These are phyloP conservation scores for Myotis davidii DNA, from an alignment of 2,113 vertebrate species.

Conservation along the genomic window DNA sequence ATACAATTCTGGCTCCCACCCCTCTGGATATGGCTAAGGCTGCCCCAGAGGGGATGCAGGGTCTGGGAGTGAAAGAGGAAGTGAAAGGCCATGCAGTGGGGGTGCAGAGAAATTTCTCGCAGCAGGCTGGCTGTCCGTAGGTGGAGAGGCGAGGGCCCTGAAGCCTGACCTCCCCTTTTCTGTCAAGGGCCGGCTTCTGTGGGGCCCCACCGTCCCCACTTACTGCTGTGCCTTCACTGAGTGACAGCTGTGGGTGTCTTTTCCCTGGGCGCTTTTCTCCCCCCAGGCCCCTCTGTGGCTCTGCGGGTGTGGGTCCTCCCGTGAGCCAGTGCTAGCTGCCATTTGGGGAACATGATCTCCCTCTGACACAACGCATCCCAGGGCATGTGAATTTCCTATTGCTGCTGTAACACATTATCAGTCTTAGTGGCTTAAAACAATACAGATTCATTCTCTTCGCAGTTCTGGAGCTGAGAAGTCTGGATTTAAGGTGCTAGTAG, in stretches of 20 bases:
- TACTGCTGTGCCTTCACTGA: neutral
- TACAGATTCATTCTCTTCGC: neutral
- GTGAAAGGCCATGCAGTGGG: neutral
- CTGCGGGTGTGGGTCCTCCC: neutral
- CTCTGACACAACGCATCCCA: neutral
- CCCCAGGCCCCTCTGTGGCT: neutral
- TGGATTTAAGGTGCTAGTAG: neutral
- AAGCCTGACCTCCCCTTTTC: neutral
- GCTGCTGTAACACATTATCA: neutral
- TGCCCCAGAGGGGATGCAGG: neutral
- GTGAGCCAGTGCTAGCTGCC: neutral
- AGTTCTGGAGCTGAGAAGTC: neutral
- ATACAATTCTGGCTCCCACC: neutral
- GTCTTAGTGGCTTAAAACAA: neutral
- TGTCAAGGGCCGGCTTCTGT: fast-evolving
- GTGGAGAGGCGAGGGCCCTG: neutral
- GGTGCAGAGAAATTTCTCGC: neutral
- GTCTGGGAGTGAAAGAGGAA: neutral
- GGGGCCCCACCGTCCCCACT: neutral
- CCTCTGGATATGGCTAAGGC: neutral
- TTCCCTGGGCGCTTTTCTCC: neutral
- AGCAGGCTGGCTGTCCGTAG: fast-evolving
- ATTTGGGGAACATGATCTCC: neutral
- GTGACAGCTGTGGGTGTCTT: fast-evolving
- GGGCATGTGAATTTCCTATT: neutral